Conservation (phyloP, 2,797 vertebrate species). For the Hoplostethus atlanticus region DNA sequence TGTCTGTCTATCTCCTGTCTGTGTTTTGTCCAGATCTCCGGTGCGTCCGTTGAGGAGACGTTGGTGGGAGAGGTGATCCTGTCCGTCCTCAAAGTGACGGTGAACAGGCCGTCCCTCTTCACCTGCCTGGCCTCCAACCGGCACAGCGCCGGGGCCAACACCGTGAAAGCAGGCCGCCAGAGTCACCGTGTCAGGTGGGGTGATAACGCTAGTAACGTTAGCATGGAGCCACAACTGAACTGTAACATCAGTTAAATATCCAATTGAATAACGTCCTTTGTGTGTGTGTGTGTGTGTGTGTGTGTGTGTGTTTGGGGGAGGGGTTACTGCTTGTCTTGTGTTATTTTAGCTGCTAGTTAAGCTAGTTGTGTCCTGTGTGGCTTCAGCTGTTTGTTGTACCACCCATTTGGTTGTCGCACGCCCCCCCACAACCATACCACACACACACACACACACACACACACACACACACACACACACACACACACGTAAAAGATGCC, state of each 20-base stretch:
- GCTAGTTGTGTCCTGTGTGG: slow-evolving; percentile 29
- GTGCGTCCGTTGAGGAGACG: slow-evolving; percentile 90
- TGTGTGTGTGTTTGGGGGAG: not conserved
- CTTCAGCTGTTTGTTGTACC: slow-evolving; percentile 68
- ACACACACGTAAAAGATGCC: slow-evolving; percentile 33
- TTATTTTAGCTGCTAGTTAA: slow-evolving; percentile 54
- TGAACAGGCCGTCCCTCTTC: slow-evolving; percentile 92
- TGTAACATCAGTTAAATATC: too few relatives aligned
- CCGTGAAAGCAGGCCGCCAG: slow-evolving; percentile 93
- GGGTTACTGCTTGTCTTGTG: not conserved
- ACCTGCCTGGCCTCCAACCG: slow-evolving; percentile 95
- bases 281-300: not conserved
- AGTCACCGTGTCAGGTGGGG: slow-evolving; percentile 93
- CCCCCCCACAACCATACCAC: slow-evolving; percentile 17
- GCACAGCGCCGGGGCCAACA: slow-evolving; percentile 92
- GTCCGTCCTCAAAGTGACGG: slow-evolving; percentile 89
- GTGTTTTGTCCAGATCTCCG: slow-evolving; percentile 84
- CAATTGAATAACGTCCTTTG: slow-evolving; percentile 2
- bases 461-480: slow-evolving; percentile 45
- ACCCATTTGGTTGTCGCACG: slow-evolving; percentile 58
- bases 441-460: slow-evolving; percentile 32
- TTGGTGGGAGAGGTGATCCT: slow-evolving; percentile 89
- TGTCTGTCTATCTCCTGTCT: too few relatives aligned
- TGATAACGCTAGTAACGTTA: too few relatives aligned
- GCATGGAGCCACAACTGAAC: too few relatives aligned